A percentile compares a stretch with the other conserved stretches of the same genome.
Evolutionary conservation across 2,113 vertebrate species (phyloP).

Genomic region (Silurus glanis): DNA sequence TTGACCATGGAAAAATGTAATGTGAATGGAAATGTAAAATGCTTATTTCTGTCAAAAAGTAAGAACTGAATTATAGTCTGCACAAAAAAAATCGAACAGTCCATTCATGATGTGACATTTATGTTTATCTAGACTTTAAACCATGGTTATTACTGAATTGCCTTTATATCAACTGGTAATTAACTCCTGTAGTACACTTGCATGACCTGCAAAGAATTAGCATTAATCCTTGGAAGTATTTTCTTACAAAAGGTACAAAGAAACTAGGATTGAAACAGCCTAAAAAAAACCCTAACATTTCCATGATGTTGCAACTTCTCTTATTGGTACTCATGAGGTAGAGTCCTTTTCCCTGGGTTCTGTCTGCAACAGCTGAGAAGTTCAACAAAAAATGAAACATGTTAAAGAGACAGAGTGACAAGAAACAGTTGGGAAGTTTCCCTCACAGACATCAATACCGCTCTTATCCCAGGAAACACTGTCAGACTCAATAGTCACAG

Average conservation of each 20-base stretch:
- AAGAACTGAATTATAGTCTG: too few species aligned
- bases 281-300: neutral
- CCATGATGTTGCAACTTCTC: neutral
- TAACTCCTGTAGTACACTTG: neutral
- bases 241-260: neutral
- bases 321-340: neutral
- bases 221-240: neutral
- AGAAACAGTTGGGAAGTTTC: neutral
- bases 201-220: neutral
- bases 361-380: neutral
- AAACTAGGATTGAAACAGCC: neutral
- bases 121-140: neutral
- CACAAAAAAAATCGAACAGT: too few species aligned
- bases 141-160: neutral
- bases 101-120: too few species aligned
- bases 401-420: neutral
- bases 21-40: too few species aligned
- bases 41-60: too few species aligned
- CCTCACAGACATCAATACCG: conserved; percentile 1
- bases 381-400: neutral
- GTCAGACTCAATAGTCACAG: neutral
- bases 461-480: neutral
- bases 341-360: neutral
- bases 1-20: too few species aligned
- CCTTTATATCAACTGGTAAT: neutral